Evolutionary conservation across 2,113 vertebrate genomes (phyloP), one percentile per base, ranked within the genome.

Genomic region (Onychostoma macrolepis): DNA sequence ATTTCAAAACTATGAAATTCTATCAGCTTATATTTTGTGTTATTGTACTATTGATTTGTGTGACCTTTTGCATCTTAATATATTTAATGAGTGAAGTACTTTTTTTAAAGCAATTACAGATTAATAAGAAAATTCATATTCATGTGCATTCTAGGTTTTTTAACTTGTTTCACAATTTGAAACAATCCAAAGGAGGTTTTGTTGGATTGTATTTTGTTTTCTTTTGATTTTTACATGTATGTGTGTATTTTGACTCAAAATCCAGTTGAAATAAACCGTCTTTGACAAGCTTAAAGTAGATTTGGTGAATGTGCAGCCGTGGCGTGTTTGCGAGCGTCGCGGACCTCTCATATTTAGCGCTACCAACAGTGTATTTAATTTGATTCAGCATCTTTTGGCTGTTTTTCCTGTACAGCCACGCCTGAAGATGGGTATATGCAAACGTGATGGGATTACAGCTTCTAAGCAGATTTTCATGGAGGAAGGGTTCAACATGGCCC

Each of bases 401-500:
- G 93, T 94, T 95, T 94, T 93, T 94, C 93, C 93, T 53, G 87
- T 89, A 86, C 92, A 95, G 90, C 93, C 94, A 93, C 89, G 94
- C 94, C 94, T 95, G 94, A 91, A 95, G 95, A 95, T 92, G 93
- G 91, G 92, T 92, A 93, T 93, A 94, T 93, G 93, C 94, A 92
- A 91, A 94, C 90, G 92, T 94, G 95, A 95, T 93, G 93, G 95
- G 95, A 95, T 95, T 95, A 96, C 94, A 95, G 94, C 92, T 94
- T 93, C 92, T 94, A 94, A 95, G 94, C 91, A 94, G 92, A 94
- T 95, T 95, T 94, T 58, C 30, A 91, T 93, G 92, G 92, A 90
- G 91, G 94, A 94, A 93, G 94, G 93, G 93, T 94, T 95, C 93
- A 94, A 92, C 92, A 89, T 86, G 87, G 86, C 86, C 89, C 74